Evolutionary conservation across 2,113 vertebrate species (phyloP), one percentile per base, ranked within the genome.

Genomic region (Ctenodactylus gundi): DNA sequence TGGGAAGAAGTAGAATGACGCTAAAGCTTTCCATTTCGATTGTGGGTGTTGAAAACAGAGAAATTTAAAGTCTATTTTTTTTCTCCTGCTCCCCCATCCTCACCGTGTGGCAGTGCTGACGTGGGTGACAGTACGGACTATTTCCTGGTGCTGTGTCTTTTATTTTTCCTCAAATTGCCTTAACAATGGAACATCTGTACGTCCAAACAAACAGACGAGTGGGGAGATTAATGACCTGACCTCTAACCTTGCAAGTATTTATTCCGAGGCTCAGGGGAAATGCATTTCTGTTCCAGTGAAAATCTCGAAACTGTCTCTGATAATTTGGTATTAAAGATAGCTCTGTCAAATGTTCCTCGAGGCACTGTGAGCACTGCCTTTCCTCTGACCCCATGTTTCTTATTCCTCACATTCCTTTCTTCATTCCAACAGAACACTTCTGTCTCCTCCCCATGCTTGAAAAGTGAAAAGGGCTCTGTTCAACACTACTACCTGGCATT

Each of bases 311-410:
- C 81, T 86, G 84, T 90, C 90, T 88, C 91, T 96, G 97, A 96
- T 92, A 75, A 95, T 95, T 97, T 96, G 90, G 72, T 97, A 94
- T 95, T 96, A 93, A 97, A 96, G 96, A 97, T 82, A 95, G 65
- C 78, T 90, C 95, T 96, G 94, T 91, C 95, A 94, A 72, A 90
- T 95, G 85, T 44, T 83, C 75, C 67, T 36, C 29, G 57, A 94
- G 81, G 83, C 64, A 27, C 15, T 12, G 29, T 65, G 51, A 82
- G 29, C 51, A 10, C 39, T 8, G 39, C 53, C 93, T 78, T 95
- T 64, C 21, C n/a, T 64, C 90, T 97, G 94, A 95, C 93, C 94
- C 87, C 86, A 36, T 41, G 53, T 27, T 57, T 39, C 73, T 81
- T 51, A 58, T 49, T 21, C 25, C 25, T 92, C 46, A 49, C 11